Conservation (phyloP, 2,113 vertebrate species). For the Marmota flaviventris region DNA sequence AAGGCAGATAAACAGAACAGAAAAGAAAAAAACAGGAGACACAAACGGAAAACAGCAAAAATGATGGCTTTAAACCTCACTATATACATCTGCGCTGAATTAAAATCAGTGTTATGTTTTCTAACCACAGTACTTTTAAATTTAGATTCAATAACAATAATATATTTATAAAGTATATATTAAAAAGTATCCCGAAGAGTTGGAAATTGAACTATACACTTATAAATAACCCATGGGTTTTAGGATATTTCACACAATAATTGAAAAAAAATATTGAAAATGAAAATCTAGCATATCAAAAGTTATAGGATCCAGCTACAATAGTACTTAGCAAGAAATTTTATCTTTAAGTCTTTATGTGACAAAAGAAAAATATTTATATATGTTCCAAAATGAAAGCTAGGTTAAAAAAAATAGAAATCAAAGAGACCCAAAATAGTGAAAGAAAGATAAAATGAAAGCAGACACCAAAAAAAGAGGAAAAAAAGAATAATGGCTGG, state of each 20-base stretch:
- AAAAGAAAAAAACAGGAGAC: neutral
- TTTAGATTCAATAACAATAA: neutral
- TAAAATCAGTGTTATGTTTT: neutral
- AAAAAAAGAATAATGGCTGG: neutral
- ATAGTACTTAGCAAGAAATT: neutral
- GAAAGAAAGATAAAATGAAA: slow-evolving; percentile 15
- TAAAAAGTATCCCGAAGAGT: neutral
- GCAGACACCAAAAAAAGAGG: neutral
- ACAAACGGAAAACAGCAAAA: neutral
- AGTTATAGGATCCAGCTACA: neutral
- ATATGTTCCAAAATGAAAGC: neutral
- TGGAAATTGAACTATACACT: neutral
- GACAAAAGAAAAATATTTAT: neutral
- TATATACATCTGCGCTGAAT: neutral
- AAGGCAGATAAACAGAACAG: neutral
- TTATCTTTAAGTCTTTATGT: neutral
- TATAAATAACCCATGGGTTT: neutral
- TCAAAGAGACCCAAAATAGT: neutral
- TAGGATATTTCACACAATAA: no score
- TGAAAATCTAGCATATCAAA: neutral
- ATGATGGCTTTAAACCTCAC: neutral
- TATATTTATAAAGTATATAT: neutral
- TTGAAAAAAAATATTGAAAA: neutral
- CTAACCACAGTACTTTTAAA: neutral
- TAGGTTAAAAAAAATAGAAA: neutral